Evolutionary conservation across 53 echinoderm and acorn worm species (phyloP), one percentile per base, ranked within the genome.

Genomic region (Luidia sarsii): DNA sequence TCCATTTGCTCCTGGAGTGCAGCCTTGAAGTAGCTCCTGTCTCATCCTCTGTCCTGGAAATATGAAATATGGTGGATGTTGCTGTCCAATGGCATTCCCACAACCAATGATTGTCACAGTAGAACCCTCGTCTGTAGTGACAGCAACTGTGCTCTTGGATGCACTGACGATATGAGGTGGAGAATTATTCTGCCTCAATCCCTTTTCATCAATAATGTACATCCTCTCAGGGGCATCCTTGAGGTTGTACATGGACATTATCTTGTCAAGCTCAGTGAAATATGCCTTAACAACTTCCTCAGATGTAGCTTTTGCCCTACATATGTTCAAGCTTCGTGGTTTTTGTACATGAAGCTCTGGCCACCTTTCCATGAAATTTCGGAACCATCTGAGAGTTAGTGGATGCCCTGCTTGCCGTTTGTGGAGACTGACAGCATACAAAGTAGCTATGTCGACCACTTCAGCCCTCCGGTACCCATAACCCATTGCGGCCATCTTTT

Each of bases 11-110:
- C 70, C 70, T 18, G 70, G 50, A 32, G 70, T 15, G 34, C 50
- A 50, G 33, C 34, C 70, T 15, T 3, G 0, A 18, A 51, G n/a
- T 1, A 70, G 21, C 13, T 70, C 70, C 45, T 70, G 50, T 30
- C 70, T 50, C 70, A 70, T 70, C 16, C 70, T 29, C 22, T 70
- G 20, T 15, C 70, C 70, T 20, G 70, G 70, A 31, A 70, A 70
- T 3, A 70, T 51, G 11, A 70, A 70, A 19, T 31, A 70, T 3
- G 70, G 52, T 4, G 50, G 70, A 16, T 50, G 18, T 9, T 65
- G 41, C 19, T 41, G 65, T 3, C 65, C 4, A 6, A 60, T 29
- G 16, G 61, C 31, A 60, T 70, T 51, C 21, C 70, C 70, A 29
- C 50, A 32, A 13, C 70, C 70, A 1, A 70, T 70, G 50, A 70